These are phyloP conservation scores for Andrena hattorfiana DNA, from an alignment of 2,888 invertebrate genomes.

Conservation along the genomic window DNA sequence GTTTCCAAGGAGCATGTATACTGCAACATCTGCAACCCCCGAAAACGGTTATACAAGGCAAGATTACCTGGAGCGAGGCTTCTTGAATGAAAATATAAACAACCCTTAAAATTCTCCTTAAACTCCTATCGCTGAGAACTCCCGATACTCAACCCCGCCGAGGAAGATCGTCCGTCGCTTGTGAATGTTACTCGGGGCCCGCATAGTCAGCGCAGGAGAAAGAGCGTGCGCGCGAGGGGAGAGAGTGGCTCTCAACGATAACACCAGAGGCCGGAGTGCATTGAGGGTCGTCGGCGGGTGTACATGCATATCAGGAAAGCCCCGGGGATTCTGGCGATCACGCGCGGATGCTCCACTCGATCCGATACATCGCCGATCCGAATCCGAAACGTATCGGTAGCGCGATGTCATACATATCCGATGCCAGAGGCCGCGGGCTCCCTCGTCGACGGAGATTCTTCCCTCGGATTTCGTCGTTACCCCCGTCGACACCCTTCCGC, in stretches of 20 bases:
- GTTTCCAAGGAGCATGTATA: neutral
- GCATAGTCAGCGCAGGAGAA: neutral
- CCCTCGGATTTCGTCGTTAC: conserved; percentile 43
- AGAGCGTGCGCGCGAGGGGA: neutral
- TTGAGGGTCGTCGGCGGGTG: conserved; percentile 37
- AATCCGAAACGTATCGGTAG: conserved; percentile 79
- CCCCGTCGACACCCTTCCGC: conserved; percentile 1
- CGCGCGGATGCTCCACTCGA: conserved; percentile 74
- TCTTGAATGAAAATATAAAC: too few relatives aligned
- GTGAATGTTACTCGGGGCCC: too few relatives aligned
- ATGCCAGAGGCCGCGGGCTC: conserved; percentile 72
- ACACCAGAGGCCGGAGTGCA: conserved; percentile 27
- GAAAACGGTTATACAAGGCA: neutral
- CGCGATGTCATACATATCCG: conserved; percentile 80
- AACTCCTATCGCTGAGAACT: too few relatives aligned
- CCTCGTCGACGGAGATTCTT: conserved; percentile 61
- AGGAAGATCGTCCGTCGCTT: too few relatives aligned
- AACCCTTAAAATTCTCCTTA: too few relatives aligned
- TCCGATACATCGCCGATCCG: conserved; percentile 77
- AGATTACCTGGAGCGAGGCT: neutral
- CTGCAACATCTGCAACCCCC: conserved; percentile 3
- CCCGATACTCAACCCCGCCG: too few relatives aligned
- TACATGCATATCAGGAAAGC: conserved; percentile 64
- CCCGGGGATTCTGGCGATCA: conserved; percentile 77
- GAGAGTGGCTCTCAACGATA: conserved; percentile 31